A percentile compares a stretch with the other conserved stretches of the same genome.
phyloP scores from a whole-genome alignment of 2,797 vertebrate genomes.

The Microctenopoma stevenorrisi region DNA sequence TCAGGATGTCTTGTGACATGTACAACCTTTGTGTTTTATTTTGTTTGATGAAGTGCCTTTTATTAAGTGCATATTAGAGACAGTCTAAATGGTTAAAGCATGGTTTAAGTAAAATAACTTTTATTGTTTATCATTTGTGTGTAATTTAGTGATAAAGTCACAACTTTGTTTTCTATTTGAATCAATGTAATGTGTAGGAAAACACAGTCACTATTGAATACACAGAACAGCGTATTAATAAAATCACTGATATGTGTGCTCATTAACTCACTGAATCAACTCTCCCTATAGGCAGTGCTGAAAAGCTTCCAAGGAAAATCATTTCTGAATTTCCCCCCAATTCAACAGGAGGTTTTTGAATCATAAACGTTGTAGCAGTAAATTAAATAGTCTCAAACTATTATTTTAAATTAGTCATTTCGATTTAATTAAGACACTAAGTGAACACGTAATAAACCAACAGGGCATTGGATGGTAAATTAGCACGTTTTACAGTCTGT shows the following conservation, averaged over 20 bases:
- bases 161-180: not conserved
- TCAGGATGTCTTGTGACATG: not conserved
- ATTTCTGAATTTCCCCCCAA: too few relatives aligned
- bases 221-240: not conserved
- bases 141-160: not conserved
- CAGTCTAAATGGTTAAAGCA: too few relatives aligned
- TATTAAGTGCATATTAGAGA: slow-evolving; percentile 22
- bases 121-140: too few relatives aligned
- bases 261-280: not conserved
- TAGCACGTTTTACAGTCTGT: not conserved
- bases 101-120: too few relatives aligned
- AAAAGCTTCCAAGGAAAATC: too few relatives aligned
- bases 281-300: not conserved
- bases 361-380: not conserved
- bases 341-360: not conserved
- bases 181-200: not conserved
- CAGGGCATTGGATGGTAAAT: not conserved
- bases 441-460: not conserved
- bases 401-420: slow-evolving; percentile 5
- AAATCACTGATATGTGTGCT: not conserved
- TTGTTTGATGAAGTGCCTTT: not conserved
- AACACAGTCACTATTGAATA: not conserved
- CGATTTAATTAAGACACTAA: not conserved
- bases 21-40: not conserved
- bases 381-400: not conserved